Evolutionary conservation across 2,113 vertebrate genomes (phyloP).

Genomic region (Sebastes fasciatus): DNA sequence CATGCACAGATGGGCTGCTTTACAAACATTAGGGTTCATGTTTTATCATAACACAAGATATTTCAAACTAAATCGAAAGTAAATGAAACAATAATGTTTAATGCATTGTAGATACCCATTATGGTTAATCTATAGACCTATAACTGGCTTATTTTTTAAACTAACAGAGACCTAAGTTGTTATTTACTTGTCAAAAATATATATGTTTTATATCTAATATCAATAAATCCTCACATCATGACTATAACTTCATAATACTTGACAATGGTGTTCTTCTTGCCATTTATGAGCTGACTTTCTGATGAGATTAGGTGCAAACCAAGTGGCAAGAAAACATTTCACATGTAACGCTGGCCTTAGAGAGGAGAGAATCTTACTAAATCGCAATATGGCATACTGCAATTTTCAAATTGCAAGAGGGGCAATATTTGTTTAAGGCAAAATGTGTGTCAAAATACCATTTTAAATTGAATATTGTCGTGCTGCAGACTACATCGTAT

Average conservation of each 20-base stretch:
- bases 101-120: background rate
- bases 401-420: too few relatives aligned
- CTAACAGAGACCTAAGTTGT: too few relatives aligned
- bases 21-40: background rate
- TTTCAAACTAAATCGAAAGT: background rate
- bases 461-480: too few relatives aligned
- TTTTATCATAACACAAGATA: background rate
- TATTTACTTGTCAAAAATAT: background rate
- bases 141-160: background rate
- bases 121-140: background rate
- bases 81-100: background rate
- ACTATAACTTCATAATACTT: background rate
- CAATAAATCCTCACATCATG: background rate
- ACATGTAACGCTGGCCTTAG: background rate
- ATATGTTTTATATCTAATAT: background rate
- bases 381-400: too few relatives aligned
- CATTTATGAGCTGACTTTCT: background rate
- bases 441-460: too few relatives aligned
- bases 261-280: background rate
- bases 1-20: background rate
- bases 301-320: background rate
- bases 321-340: background rate
- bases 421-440: too few relatives aligned
- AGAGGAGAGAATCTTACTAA: slow-evolving; percentile 38
- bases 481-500: too few relatives aligned